Evolutionary conservation across 2,888 invertebrate species (phyloP).

Genomic region (Gastracanthus pulcherrimus): DNA sequence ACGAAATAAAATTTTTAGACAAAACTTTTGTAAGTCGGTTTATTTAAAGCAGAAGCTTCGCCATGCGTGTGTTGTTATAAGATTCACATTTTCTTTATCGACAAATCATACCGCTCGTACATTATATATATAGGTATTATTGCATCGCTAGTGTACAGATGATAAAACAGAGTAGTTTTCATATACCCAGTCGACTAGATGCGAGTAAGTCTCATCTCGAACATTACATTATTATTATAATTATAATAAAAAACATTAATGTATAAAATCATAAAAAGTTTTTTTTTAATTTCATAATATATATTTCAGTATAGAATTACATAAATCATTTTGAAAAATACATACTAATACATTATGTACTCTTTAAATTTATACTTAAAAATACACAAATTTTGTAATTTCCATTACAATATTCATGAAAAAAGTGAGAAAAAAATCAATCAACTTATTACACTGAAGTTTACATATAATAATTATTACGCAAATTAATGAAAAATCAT

Average conservation of each 20-base stretch:
- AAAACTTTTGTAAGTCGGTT: not conserved
- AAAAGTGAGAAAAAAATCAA: slow-evolving; percentile 21
- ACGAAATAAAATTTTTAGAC: not conserved
- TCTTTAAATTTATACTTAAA: slow-evolving; percentile 24
- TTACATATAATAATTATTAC: slow-evolving; percentile 1
- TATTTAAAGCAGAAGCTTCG: not conserved
- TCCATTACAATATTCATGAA: slow-evolving; percentile 26
- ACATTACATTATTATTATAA: not conserved
- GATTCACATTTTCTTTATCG: slow-evolving; percentile 28
- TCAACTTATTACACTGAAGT: slow-evolving; percentile 6
- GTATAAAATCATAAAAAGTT: too few species aligned
- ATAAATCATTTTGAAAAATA: slow-evolving; percentile 49
- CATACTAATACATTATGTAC: slow-evolving; percentile 39
- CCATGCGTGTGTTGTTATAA: not conserved
- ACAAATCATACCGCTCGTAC: not conserved
- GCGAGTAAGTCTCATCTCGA: not conserved
- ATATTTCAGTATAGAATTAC: slow-evolving; percentile 40
- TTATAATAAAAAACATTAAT: not conserved
- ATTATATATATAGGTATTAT: not conserved
- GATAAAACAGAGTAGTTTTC: not conserved
- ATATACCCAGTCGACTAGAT: not conserved
- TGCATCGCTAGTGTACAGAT: not conserved
- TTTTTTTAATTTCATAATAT: slow-evolving; percentile 18
- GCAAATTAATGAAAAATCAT: slow-evolving; percentile 23
- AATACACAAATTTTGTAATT: slow-evolving; percentile 35